These are phyloP conservation scores for Ginglymostoma cirratum DNA, from an alignment of 2,113 vertebrate species.

Conservation along the genomic window DNA sequence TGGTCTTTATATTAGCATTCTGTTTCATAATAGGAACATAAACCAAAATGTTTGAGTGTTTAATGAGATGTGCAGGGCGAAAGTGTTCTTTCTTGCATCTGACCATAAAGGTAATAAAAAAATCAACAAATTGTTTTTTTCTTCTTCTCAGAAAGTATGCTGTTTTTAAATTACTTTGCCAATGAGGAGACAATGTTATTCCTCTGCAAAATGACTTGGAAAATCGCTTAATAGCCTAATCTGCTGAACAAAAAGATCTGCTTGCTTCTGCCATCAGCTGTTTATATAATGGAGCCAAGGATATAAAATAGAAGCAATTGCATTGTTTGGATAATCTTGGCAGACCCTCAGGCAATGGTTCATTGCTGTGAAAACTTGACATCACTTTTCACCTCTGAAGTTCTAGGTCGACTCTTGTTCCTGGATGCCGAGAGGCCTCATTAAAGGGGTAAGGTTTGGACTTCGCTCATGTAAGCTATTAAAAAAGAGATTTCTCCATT, in stretches of 20 bases:
- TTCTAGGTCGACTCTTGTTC: not conserved
- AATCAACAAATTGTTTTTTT: not conserved
- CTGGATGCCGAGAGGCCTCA: not conserved
- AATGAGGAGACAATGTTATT: not conserved
- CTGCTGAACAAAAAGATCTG: slow-evolving; percentile 24
- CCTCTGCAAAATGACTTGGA: slow-evolving; percentile 4
- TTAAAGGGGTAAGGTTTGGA: not conserved
- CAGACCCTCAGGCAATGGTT: not conserved
- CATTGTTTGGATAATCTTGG: not conserved
- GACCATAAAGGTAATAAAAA: not conserved
- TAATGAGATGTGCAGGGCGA: not conserved
- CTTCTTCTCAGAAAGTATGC: not conserved
- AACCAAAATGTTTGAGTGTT: not conserved
- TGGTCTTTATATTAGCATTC: not conserved
- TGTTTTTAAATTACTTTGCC: slow-evolving; percentile 17
- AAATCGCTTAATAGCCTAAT: not conserved
- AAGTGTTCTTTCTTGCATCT: not conserved
- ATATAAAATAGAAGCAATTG: not conserved
- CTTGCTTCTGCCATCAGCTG: not conserved
- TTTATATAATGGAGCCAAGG: slow-evolving; percentile 8
- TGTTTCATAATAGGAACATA: not conserved
- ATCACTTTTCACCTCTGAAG: slow-evolving; percentile 1
- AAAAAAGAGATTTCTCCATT: not conserved
- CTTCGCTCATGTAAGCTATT: not conserved
- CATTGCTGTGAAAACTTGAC: not conserved